Evolutionary conservation across 37 sponge, comb jelly and placozoan genomes (phyloP).

Genomic region (Hexactinellida sp.): DNA sequence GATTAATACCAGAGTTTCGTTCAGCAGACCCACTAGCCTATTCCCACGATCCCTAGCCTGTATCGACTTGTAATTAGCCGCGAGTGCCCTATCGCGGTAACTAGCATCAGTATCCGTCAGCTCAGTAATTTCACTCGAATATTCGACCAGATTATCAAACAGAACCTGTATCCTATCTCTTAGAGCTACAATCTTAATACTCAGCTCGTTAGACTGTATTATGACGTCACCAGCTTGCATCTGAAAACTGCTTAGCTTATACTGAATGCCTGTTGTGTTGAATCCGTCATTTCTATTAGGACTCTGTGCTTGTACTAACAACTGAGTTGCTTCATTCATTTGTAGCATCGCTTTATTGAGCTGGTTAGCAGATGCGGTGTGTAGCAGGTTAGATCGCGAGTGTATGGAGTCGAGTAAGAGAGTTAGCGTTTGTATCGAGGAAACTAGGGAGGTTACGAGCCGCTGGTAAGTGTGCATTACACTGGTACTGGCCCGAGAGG

Average conservation of each 20-base stretch:
- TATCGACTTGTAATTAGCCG: not conserved
- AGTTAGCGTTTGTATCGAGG: not conserved
- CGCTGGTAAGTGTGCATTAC: not conserved
- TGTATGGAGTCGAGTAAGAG: not conserved
- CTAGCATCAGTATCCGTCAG: not conserved
- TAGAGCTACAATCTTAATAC: not conserved
- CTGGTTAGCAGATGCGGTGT: not conserved
- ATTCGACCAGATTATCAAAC: not conserved
- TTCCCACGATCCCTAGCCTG: not conserved
- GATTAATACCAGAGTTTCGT: not conserved
- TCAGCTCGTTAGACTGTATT: not conserved
- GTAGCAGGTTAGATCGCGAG: not conserved
- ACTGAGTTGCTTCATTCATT: not conserved
- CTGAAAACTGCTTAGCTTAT: not conserved
- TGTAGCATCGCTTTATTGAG: not conserved
- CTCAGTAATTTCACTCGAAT: not conserved
- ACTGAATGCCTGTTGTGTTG: not conserved
- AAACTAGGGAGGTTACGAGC: not conserved
- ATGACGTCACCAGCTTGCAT: not conserved
- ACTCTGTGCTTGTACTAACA: not conserved
- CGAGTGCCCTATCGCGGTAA: not conserved
- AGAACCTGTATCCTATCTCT: not conserved
- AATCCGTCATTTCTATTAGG: slow-evolving; percentile 5
- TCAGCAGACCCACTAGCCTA: not conserved
- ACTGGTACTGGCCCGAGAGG: not conserved